These are phyloP conservation scores for Pyrrhia umbra DNA, from an alignment of 2,888 invertebrate genomes.

Conservation along the genomic window DNA sequence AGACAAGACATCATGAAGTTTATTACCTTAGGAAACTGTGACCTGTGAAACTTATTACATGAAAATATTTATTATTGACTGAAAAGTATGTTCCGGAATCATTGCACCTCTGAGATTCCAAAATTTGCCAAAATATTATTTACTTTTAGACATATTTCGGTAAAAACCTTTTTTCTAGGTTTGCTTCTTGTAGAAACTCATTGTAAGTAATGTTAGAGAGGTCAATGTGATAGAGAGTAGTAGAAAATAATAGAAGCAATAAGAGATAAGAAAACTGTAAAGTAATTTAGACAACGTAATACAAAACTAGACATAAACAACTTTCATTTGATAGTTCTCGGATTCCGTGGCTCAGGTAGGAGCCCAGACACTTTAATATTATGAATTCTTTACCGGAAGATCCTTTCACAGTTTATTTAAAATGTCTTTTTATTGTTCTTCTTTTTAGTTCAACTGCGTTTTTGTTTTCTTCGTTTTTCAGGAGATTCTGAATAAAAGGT, in stretches of 20 bases:
- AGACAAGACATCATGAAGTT: slow-evolving; percentile 25
- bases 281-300: slow-evolving; percentile 58
- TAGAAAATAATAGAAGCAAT: slow-evolving; percentile 10
- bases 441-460: not conserved
- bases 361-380: slow-evolving; percentile 57
- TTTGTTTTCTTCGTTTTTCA: slow-evolving; percentile 8
- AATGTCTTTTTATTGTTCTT: slow-evolving; percentile 7
- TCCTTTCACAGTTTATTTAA: slow-evolving; percentile 55
- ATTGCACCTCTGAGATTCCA: slow-evolving; percentile 1
- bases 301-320: slow-evolving; percentile 71
- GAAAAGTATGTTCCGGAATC: slow-evolving; percentile 8
- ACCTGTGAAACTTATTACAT: slow-evolving; percentile 37
- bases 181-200: no score
- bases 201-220: no score
- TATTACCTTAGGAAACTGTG: slow-evolving; percentile 23
- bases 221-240: no score
- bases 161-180: no score
- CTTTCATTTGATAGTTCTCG: slow-evolving; percentile 72
- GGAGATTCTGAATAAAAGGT: not conserved
- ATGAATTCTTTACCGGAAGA: slow-evolving; percentile 59
- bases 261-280: slow-evolving; percentile 12
- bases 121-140: no score
- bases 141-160: no score
- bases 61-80: slow-evolving; percentile 8
- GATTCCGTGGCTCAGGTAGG: slow-evolving; percentile 71